Evolutionary conservation across 2,888 invertebrate species (phyloP), one percentile per base, ranked within the genome.

Genomic region (Leucania comma): DNA sequence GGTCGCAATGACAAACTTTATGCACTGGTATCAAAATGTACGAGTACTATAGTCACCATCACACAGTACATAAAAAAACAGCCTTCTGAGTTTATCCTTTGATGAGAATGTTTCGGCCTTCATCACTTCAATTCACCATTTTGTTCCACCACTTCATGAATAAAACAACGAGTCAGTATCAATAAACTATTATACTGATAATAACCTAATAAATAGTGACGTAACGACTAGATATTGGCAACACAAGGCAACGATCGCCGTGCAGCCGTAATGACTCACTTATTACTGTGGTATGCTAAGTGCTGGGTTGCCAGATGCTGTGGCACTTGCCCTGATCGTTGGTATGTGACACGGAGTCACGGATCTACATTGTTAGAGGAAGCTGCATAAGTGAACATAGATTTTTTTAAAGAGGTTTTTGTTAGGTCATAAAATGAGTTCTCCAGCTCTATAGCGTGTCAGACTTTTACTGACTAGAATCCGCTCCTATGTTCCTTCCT

Each of bases 191-290:
- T 51, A 67, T n/a, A 68, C 46, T 54, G 46, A 42, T 66, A 66
- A 76, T 66, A 67, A 64, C 17, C 42, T 54, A 73, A 78, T 73
- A 78, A 59, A 75, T 68, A 48, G 71, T 83, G 72, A 76, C 76
- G 75, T 70, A 62, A 82, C 42, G 35, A 38, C 14, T 54, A 46
- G 58, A 42, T 72, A 78, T 63, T 75, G 71, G 73, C 65, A 73
- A 80, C 46, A 66, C 58, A 76, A 76, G 58, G 67, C 68, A 64
- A 51, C 56, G 56, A 63, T 63, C 56, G 54, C n/a, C 38, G 53
- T 64, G 65, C 63, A 46, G 38, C 38, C 50, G 61, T 72, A 67
- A 77, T 80, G 83, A 83, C 75, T 83, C 76, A 83, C 70, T 80
- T 60, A 81, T 75, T 65, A 68, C 64, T 62, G 46, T 57, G 75